Evolutionary conservation across 1,140 invertebrate genomes (phyloP).

Genomic region (Heliconius eleuchia): DNA sequence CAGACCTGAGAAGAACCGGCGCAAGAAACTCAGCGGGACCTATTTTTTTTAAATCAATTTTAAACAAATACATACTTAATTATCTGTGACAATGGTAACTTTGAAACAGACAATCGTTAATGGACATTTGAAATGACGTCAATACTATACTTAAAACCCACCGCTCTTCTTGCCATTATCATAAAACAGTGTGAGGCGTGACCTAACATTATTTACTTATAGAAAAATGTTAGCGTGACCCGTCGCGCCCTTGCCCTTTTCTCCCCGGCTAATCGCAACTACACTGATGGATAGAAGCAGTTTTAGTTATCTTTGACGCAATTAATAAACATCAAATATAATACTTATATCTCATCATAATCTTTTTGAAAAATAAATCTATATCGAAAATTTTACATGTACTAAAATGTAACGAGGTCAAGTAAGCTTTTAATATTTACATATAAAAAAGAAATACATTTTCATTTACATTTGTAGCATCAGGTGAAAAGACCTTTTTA

Average conservation of each 20-base stretch:
- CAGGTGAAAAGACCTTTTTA: not conserved
- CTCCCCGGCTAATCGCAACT: constrained; percentile 58
- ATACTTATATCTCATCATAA: not conserved
- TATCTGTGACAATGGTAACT: no score
- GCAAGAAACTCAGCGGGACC: no score
- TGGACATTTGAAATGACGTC: not conserved
- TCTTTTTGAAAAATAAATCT: not conserved
- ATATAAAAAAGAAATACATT: not conserved
- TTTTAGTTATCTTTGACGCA: not conserved
- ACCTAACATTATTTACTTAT: constrained; percentile 22
- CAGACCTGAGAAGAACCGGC: no score
- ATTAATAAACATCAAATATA: not conserved
- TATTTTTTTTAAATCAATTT: no score
- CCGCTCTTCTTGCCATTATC: not conserved
- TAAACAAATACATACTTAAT: no score
- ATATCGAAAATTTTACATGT: not conserved
- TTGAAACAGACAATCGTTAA: not conserved
- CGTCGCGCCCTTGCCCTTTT: constrained; percentile 57
- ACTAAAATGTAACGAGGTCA: constrained; percentile 10
- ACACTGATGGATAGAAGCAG: constrained; percentile 59
- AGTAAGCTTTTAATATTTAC: not conserved
- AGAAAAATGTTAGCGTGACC: constrained; percentile 56
- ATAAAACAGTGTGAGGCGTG: constrained; percentile 25
- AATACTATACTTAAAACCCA: not conserved
- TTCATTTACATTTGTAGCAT: not conserved